Percentiles rank a stretch among this genome's conserved stretches.
Evolutionary conservation across 2,113 vertebrate species (phyloP).

Genomic region (Larimichthys crocea): DNA sequence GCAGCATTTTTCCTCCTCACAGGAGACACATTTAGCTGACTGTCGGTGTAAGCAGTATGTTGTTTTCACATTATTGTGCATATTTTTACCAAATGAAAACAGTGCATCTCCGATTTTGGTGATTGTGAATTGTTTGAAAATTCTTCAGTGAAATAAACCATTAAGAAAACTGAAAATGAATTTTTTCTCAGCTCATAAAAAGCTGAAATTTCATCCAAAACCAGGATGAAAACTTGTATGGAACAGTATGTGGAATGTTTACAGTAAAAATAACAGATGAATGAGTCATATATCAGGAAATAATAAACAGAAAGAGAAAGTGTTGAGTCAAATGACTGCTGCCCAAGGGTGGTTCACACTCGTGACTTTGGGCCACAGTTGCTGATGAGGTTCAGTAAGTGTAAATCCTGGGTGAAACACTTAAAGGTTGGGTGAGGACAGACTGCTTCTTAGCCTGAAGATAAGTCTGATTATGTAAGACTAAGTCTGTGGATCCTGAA

Average conservation of each 20-base stretch:
- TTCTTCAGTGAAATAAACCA: neutral
- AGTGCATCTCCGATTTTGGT: neutral
- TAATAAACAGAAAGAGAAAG: neutral
- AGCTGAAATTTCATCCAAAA: too few species aligned
- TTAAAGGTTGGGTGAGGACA: constrained; percentile 15
- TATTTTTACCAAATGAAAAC: constrained; percentile 6
- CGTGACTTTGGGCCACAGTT: neutral
- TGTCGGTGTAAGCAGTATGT: constrained; percentile 11
- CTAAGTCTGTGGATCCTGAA: constrained; percentile 30
- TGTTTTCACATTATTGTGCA: constrained; percentile 4
- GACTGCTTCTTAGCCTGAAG: constrained; percentile 24
- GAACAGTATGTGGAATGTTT: too few species aligned
- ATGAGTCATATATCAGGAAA: too few species aligned
- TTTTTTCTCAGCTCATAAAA: neutral
- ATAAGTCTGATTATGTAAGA: constrained; percentile 51
- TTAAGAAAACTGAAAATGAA: neutral
- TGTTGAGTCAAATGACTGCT: neutral
- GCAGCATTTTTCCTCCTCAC: neutral
- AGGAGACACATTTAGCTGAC: constrained; percentile 1
- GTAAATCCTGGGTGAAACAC: neutral
- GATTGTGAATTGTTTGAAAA: neutral
- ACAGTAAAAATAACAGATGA: too few species aligned
- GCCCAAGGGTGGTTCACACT: neutral
- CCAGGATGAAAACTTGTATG: too few species aligned
- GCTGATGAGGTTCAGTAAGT: neutral